These are phyloP conservation scores for Halichoerus grypus DNA, from an alignment of 2,113 vertebrate genomes.

Conservation along the genomic window DNA sequence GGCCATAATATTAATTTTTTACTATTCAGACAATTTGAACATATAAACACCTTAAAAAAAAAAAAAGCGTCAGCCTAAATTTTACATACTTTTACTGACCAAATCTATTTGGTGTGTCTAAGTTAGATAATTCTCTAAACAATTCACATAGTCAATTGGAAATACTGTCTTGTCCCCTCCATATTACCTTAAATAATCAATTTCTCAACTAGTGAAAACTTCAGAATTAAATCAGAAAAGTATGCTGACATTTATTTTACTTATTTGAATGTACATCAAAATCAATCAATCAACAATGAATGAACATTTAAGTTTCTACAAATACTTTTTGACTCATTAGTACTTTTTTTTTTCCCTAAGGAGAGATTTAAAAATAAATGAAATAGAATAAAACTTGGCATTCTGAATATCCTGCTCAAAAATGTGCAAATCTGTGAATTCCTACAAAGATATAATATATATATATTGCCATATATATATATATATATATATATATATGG, in stretches of 20 bases:
- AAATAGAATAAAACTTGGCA: background rate
- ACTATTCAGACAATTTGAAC: background rate
- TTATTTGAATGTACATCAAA: background rate
- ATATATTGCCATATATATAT: no score
- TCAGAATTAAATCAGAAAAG: conserved; percentile 20
- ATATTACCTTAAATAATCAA: background rate
- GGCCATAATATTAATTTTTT: background rate
- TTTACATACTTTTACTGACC: background rate
- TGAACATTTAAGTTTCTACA: background rate
- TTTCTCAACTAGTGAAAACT: background rate
- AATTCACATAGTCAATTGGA: background rate
- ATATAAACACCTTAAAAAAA: background rate
- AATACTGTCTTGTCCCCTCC: background rate
- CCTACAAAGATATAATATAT: background rate
- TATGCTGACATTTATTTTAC: background rate
- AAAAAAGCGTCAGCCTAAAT: background rate
- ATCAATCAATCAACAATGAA: background rate
- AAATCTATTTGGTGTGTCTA: background rate
- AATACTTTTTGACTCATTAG: background rate
- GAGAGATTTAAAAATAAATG: background rate
- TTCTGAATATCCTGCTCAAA: conserved; percentile 5
- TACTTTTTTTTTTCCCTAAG: background rate
- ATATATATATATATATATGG: background rate
- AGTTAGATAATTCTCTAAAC: background rate
- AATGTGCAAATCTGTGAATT: background rate